phyloP scores from a whole-genome alignment of 2,113 vertebrate genomes.

The Aythya baeri region DNA sequence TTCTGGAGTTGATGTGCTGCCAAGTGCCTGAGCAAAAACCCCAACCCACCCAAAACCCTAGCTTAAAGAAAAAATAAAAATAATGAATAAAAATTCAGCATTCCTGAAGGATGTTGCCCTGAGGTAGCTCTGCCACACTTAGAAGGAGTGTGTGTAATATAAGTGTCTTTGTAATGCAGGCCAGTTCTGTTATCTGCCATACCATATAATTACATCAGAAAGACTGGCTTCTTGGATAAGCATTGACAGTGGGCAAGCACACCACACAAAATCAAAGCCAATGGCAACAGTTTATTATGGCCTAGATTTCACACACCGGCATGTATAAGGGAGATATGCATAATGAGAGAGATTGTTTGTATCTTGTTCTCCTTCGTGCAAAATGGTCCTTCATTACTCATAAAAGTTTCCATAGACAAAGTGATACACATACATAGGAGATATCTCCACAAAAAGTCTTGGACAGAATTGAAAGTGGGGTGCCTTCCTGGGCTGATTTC shows the following conservation, averaged over 20 bases:
- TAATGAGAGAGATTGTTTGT: neutral
- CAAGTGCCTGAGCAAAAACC: neutral
- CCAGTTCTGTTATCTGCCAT: neutral
- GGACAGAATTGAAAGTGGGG: fast-evolving
- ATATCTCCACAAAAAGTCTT: neutral
- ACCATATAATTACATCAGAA: neutral
- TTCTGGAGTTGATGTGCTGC: constrained; percentile 1
- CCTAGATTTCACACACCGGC: neutral
- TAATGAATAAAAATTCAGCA: neutral
- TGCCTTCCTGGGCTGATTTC: neutral
- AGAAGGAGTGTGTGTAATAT: neutral
- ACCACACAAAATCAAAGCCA: neutral
- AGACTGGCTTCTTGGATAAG: neutral
- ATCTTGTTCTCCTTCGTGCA: neutral
- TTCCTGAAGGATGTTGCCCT: neutral
- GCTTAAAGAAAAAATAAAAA: neutral
- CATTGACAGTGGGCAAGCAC: neutral
- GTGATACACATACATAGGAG: fast-evolving
- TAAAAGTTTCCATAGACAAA: neutral
- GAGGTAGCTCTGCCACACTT: neutral
- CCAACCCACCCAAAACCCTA: neutral
- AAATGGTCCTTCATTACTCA: fast-evolving
- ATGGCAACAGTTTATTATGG: neutral
- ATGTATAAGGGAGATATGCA: neutral
- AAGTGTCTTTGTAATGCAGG: neutral